Conservation (phyloP, 1,140 invertebrate genomes). For the Maconellicoccus hirsutus region DNA sequence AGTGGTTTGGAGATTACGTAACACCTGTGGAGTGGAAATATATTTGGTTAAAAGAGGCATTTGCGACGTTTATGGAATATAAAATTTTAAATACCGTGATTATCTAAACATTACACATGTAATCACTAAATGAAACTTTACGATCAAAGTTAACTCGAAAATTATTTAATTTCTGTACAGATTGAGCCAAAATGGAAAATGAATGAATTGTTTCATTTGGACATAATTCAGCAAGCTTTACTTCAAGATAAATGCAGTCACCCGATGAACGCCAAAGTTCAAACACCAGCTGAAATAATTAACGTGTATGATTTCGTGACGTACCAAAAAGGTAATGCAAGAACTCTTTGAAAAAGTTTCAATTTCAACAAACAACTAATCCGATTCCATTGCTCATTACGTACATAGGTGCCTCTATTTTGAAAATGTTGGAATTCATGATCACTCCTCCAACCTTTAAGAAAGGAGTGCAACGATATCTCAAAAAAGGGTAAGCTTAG, state of each 20-base stretch:
- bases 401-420: conserved; percentile 52
- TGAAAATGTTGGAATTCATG: conserved; percentile 63
- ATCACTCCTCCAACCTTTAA: conserved; percentile 49
- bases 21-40: conserved; percentile 43
- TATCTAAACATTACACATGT: too few relatives aligned
- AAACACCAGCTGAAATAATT: conserved; percentile 38
- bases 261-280: conserved; percentile 35
- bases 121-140: background rate
- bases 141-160: background rate
- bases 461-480: conserved; percentile 32
- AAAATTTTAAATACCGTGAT: conserved; percentile 14
- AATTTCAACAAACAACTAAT: too few relatives aligned
- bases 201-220: conserved; percentile 37
- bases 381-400: too few relatives aligned
- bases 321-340: conserved; percentile 44
- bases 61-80: conserved; percentile 33
- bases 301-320: conserved; percentile 45
- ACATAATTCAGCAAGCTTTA: conserved; percentile 39
- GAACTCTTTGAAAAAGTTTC: too few relatives aligned
- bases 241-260: conserved; percentile 45
- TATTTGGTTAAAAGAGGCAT: conserved; percentile 35
- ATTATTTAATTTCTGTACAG: conserved; percentile 23
- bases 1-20: conserved; percentile 61
- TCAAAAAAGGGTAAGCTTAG: background rate
- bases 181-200: conserved; percentile 33